phyloP scores from a whole-genome alignment of 2,113 vertebrate species.

The Tylochromis polylepis region DNA sequence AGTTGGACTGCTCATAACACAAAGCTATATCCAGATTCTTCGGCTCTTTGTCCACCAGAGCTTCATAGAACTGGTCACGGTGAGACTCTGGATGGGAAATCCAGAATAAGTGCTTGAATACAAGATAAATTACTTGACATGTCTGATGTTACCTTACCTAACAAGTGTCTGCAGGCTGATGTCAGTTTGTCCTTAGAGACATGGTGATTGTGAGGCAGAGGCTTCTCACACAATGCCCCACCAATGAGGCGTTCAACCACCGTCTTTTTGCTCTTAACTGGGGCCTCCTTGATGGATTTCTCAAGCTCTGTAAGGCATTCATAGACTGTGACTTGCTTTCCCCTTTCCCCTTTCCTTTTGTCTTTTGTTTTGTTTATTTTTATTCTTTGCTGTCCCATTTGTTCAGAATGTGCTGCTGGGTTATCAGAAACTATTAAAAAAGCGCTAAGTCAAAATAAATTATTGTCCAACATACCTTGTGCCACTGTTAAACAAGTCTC shows the following conservation, averaged over 20 bases:
- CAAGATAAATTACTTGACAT: neutral
- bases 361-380: neutral
- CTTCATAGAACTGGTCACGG: slow-evolving; percentile 17
- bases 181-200: slow-evolving; percentile 14
- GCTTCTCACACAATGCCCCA: slow-evolving; percentile 41
- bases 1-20: slow-evolving; percentile 58
- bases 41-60: slow-evolving; percentile 23
- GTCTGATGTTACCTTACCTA: slow-evolving; percentile 31
- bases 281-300: slow-evolving; percentile 19
- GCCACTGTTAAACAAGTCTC: slow-evolving; percentile 60
- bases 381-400: neutral
- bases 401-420: neutral
- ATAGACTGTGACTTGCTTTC: neutral
- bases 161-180: slow-evolving; percentile 45
- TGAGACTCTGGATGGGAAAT: slow-evolving; percentile 34
- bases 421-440: neutral
- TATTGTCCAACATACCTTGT: slow-evolving; percentile 25
- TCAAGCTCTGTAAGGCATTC: slow-evolving; percentile 44
- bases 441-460: neutral
- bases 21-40: slow-evolving; percentile 36
- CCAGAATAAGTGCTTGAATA: neutral
- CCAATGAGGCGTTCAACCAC: slow-evolving; percentile 31
- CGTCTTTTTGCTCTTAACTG: slow-evolving; percentile 7
- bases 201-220: slow-evolving; percentile 2
- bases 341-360: neutral